Evolutionary conservation across 2,113 vertebrate species (phyloP).

Genomic region (Hymenochirus boettgeri): DNA sequence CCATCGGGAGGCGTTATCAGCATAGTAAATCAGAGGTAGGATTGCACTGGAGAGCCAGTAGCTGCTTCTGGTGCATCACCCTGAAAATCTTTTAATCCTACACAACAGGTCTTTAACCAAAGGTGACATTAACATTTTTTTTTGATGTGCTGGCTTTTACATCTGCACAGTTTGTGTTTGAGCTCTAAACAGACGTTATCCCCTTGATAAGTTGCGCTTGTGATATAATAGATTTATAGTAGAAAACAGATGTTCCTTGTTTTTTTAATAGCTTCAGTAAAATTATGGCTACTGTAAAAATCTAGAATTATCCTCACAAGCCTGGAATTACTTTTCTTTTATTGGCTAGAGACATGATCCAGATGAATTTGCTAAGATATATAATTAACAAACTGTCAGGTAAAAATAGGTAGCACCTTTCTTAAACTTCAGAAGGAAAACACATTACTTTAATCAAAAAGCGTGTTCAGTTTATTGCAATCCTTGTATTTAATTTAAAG

Average conservation of each 20-base stretch:
- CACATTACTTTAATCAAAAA: conserved; percentile 10
- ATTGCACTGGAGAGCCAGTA: too few species aligned
- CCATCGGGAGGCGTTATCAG: too few species aligned
- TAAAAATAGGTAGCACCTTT: background rate
- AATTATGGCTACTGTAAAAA: conserved; percentile 33
- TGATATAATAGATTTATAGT: conserved; percentile 50
- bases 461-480: too few species aligned
- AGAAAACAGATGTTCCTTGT: conserved; percentile 50
- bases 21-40: too few species aligned
- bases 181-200: conserved; percentile 42
- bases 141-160: too few species aligned
- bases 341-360: conserved; percentile 29
- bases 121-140: too few species aligned
- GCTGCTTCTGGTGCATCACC: too few species aligned
- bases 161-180: conserved; percentile 19
- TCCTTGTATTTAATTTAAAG: too few species aligned
- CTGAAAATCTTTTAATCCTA: too few species aligned
- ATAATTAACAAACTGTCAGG: conserved; percentile 16
- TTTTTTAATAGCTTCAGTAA: conserved; percentile 45
- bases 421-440: background rate
- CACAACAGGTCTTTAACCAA: too few species aligned
- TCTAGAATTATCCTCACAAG: conserved; percentile 46
- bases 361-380: conserved; percentile 3
- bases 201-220: conserved; percentile 46
- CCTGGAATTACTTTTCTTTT: conserved; percentile 34